These are phyloP conservation scores for Seriola rivoliana DNA, from an alignment of 2,113 vertebrate genomes.

Conservation along the genomic window DNA sequence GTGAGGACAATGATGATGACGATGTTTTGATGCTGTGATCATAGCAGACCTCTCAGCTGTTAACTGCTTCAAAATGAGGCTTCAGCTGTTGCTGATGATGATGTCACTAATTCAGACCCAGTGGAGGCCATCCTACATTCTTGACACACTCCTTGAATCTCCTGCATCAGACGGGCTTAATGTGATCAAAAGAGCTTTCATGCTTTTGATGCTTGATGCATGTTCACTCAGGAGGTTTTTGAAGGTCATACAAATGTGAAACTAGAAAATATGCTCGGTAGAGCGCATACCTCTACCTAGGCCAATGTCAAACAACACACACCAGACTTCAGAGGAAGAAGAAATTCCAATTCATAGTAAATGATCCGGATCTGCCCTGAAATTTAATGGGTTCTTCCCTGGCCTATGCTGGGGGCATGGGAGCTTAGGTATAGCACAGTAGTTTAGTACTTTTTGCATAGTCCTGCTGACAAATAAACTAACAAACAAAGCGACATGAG, in stretches of 20 bases:
- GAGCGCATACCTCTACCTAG: too few relatives aligned
- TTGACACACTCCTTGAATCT: slow-evolving; percentile 28
- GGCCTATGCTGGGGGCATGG: too few relatives aligned
- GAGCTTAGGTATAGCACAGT: too few relatives aligned
- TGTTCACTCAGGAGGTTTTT: slow-evolving; percentile 12
- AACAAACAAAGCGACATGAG: too few relatives aligned
- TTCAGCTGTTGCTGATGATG: not conserved
- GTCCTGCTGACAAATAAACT: too few relatives aligned
- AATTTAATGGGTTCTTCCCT: too few relatives aligned
- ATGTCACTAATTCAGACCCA: slow-evolving; percentile 14
- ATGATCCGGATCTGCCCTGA: too few relatives aligned
- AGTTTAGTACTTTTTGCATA: too few relatives aligned
- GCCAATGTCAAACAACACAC: too few relatives aligned
- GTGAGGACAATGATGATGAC: not conserved
- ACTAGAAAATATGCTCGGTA: too few relatives aligned
- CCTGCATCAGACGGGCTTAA: slow-evolving; percentile 13
- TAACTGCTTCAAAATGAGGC: slow-evolving; percentile 23
- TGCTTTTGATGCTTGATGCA: slow-evolving; percentile 24
- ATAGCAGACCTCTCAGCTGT: slow-evolving; percentile 1
- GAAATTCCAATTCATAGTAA: too few relatives aligned
- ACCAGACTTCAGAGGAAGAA: too few relatives aligned
- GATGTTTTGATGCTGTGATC: slow-evolving; percentile 17
- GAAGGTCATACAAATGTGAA: not conserved
- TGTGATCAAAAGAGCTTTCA: slow-evolving; percentile 41
- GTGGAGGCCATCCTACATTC: slow-evolving; percentile 26